Evolutionary conservation across 30 jellyfish, hydroid and myxozoan genomes (phyloP).

Genomic region (Aurelia aurita): DNA sequence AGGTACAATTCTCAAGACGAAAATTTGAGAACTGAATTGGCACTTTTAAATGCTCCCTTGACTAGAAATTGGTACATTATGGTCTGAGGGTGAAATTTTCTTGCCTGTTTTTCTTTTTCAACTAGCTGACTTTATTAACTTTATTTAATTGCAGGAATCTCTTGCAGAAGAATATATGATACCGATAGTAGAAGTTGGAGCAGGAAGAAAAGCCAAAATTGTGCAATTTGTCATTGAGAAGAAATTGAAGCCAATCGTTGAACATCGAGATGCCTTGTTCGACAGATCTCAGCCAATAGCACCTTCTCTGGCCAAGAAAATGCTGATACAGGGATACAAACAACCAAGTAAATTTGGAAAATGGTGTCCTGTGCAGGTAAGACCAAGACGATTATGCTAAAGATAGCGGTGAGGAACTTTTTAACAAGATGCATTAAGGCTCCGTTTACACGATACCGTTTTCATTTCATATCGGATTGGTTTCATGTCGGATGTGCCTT

Average conservation of each 20-base stretch:
- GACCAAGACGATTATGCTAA: background rate
- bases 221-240: slow-evolving; percentile 77
- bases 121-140: background rate
- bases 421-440: background rate
- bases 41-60: no score
- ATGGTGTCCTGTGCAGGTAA: slow-evolving; percentile 98
- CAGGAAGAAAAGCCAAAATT: slow-evolving; percentile 81
- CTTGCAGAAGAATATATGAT: slow-evolving; percentile 75
- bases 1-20: no score
- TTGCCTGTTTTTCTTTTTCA: no score
- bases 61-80: no score
- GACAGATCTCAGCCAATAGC: slow-evolving; percentile 87
- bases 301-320: slow-evolving; percentile 67
- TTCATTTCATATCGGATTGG: no score
- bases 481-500: no score
- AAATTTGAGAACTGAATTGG: no score
- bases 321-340: slow-evolving; percentile 81
- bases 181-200: slow-evolving; percentile 84
- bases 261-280: slow-evolving; percentile 75
- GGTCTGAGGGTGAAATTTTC: no score
- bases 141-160: slow-evolving; percentile 62
- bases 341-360: slow-evolving; percentile 85
- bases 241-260: slow-evolving; percentile 77
- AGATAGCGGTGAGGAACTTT: background rate
- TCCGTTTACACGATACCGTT: no score